phyloP scores from a whole-genome alignment of 2,888 invertebrate genomes.

The Charanyca ferruginea region DNA sequence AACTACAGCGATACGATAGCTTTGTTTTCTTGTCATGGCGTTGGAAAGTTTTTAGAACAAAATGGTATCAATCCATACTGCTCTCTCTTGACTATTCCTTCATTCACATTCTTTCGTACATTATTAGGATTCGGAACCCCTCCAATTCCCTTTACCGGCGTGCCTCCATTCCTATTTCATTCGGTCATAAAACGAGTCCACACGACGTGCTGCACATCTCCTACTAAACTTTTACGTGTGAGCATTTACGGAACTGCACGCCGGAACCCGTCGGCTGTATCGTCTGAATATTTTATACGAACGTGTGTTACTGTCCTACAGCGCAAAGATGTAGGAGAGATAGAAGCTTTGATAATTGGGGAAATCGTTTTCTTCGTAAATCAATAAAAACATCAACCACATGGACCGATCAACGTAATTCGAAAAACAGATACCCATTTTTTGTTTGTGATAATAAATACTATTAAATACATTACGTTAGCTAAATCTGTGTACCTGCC shows the following conservation, averaged over 20 bases:
- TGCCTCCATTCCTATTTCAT: conserved; percentile 51
- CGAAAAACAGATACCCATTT: background rate
- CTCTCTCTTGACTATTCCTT: conserved; percentile 22
- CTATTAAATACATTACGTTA: background rate
- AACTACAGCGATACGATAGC: no score
- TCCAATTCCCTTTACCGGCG: conserved; percentile 27
- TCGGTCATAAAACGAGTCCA: conserved; percentile 51
- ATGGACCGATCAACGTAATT: background rate
- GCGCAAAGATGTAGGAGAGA: background rate
- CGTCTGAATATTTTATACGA: conserved; percentile 51
- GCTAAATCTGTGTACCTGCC: background rate
- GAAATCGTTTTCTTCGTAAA: background rate
- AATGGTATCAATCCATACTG: conserved; percentile 10
- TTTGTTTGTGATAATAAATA: background rate
- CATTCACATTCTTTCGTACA: conserved; percentile 23
- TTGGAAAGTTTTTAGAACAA: no score
- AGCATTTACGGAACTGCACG: conserved; percentile 53
- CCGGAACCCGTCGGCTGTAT: conserved; percentile 22
- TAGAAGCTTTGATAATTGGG: conserved; percentile 5
- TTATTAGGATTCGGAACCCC: conserved; percentile 15
- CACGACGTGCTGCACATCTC: conserved; percentile 51
- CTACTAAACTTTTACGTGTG: conserved; percentile 56
- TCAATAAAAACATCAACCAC: no score
- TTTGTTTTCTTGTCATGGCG: no score
- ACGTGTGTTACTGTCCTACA: conserved; percentile 33